A percentile compares a stretch with the other conserved stretches of the same genome.
Conservation (phyloP, 1,140 invertebrate species). For the Diorhabda sublineata region DNA sequence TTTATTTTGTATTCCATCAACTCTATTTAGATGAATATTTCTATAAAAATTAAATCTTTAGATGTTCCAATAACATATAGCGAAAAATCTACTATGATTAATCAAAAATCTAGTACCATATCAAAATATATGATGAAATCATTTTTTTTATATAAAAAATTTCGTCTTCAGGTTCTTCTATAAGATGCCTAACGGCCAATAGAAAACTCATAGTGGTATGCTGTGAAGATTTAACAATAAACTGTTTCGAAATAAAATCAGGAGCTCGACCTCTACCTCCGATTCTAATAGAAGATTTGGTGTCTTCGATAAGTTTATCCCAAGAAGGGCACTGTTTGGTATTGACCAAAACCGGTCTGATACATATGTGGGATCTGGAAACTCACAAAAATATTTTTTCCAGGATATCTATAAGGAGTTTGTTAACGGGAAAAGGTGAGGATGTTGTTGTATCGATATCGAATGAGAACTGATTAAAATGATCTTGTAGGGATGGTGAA, state of each 20-base stretch:
- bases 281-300: conserved; percentile 41
- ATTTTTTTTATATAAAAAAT: conserved; percentile 12
- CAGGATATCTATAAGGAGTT: conserved; percentile 49
- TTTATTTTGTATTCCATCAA: too few species aligned
- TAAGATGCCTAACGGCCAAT: conserved; percentile 40
- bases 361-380: conserved; percentile 46
- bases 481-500: conserved; percentile 52
- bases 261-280: conserved; percentile 41
- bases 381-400: conserved; percentile 35
- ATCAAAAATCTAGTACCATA: too few species aligned
- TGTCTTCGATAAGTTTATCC: conserved; percentile 38
- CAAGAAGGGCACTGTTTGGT: conserved; percentile 41
- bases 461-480: conserved; percentile 1
- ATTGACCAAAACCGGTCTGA: conserved; percentile 44
- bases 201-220: conserved; percentile 40
- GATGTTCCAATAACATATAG: too few species aligned
- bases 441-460: not conserved
- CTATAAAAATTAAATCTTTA: too few species aligned
- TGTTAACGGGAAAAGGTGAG: conserved; percentile 49
- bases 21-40: too few species aligned
- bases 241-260: conserved; percentile 40
- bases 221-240: conserved; percentile 44
- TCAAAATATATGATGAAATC: not conserved
- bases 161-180: conserved; percentile 40
- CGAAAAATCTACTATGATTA: too few species aligned